phyloP scores from a whole-genome alignment of 1,140 invertebrate genomes.

The Diabrotica undecimpunctata region DNA sequence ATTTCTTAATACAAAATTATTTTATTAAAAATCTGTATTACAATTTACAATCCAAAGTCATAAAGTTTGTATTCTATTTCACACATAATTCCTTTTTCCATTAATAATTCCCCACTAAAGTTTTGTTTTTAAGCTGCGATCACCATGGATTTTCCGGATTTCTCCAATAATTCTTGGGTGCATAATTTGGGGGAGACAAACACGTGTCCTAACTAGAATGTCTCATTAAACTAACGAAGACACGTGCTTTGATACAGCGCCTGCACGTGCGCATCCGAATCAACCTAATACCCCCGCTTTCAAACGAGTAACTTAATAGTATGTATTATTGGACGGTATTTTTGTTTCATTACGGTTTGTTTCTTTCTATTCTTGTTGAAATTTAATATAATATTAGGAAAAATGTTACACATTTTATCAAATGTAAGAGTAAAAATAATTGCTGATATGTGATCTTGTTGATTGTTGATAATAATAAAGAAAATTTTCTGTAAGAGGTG shows the following conservation, averaged over 20 bases:
- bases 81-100: background rate
- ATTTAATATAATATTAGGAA: too few relatives aligned
- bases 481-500: too few relatives aligned
- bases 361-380: background rate
- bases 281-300: slow-evolving; percentile 16
- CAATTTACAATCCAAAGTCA: too few relatives aligned
- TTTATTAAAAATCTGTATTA: too few relatives aligned
- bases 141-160: slow-evolving; percentile 6
- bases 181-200: slow-evolving; percentile 17
- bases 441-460: too few relatives aligned
- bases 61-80: too few relatives aligned
- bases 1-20: too few relatives aligned
- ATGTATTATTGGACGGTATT: slow-evolving; percentile 8
- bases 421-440: too few relatives aligned
- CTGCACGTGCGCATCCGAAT: slow-evolving; percentile 14
- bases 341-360: slow-evolving; percentile 15
- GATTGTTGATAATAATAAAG: too few relatives aligned
- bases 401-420: too few relatives aligned
- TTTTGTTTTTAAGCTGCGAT: background rate
- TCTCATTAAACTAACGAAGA: slow-evolving; percentile 21
- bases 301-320: slow-evolving; percentile 18
- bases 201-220: slow-evolving; percentile 19
- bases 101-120: background rate
- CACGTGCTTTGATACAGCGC: slow-evolving; percentile 18
- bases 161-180: slow-evolving; percentile 7